A percentile compares a stretch with the other conserved stretches of the same genome.
Evolutionary conservation across 1,140 invertebrate genomes (phyloP).

Genomic region (Doryteuthis pealeii): DNA sequence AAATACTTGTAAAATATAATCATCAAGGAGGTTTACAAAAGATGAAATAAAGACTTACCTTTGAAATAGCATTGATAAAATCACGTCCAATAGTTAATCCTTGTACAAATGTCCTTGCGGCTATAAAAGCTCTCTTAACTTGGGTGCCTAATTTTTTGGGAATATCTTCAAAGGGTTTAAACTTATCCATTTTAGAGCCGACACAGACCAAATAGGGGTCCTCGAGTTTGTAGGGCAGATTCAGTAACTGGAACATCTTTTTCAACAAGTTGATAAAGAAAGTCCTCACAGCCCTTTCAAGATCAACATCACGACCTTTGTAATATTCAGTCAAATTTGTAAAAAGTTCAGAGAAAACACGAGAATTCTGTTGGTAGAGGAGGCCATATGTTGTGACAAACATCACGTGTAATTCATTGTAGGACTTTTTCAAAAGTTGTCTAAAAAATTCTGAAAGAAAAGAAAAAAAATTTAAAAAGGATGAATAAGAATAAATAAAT

Average conservation of each 20-base stretch:
- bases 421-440: slow-evolving; percentile 78
- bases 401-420: slow-evolving; percentile 87
- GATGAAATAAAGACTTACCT: slow-evolving; percentile 66
- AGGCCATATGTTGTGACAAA: slow-evolving; percentile 93
- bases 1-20: too few relatives aligned
- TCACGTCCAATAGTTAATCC: slow-evolving; percentile 80
- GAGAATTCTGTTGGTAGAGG: slow-evolving; percentile 90
- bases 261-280: slow-evolving; percentile 93
- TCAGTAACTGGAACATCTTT: slow-evolving; percentile 92
- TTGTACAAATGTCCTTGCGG: slow-evolving; percentile 89
- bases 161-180: slow-evolving; percentile 92
- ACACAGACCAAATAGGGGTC: slow-evolving; percentile 83
- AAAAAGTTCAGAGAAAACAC: slow-evolving; percentile 90
- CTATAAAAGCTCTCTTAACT: slow-evolving; percentile 89
- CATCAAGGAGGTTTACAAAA: too few relatives aligned
- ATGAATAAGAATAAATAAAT: too few relatives aligned
- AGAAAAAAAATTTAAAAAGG: slow-evolving; percentile 25
- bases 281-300: slow-evolving; percentile 83
- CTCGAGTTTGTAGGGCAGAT: slow-evolving; percentile 85
- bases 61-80: slow-evolving; percentile 78
- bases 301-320: slow-evolving; percentile 70
- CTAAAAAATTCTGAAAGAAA: slow-evolving; percentile 78
- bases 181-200: slow-evolving; percentile 84
- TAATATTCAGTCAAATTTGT: slow-evolving; percentile 89
- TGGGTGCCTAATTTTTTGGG: slow-evolving; percentile 86